These are phyloP conservation scores for Dasyurus viverrinus DNA, from an alignment of 2,113 vertebrate species.

Conservation along the genomic window DNA sequence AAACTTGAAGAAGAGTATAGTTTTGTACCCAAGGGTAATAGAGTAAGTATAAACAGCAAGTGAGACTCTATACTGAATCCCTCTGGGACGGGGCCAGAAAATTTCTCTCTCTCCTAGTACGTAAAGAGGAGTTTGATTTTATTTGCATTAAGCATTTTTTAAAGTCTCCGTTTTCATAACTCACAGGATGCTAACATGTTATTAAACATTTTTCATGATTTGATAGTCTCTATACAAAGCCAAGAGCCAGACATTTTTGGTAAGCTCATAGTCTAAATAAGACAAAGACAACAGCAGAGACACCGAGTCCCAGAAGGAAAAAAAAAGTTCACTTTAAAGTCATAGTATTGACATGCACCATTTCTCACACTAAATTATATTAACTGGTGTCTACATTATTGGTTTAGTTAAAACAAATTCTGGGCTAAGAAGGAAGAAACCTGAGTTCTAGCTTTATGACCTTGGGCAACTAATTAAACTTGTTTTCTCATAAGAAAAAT, in stretches of 20 bases:
- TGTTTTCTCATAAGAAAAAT: background rate
- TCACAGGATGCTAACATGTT: conserved; percentile 64
- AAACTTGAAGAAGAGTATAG: background rate
- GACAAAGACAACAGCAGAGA: conserved; percentile 49
- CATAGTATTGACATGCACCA: background rate
- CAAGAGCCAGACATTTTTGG: conserved; percentile 59
- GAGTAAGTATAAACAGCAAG: background rate
- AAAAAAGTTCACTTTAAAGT: conserved; percentile 42
- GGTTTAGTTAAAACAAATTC: background rate
- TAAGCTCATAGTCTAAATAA: conserved; percentile 59
- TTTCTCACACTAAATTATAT: background rate
- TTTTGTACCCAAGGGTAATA: background rate
- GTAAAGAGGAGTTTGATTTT: conserved; percentile 6
- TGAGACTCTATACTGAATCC: background rate
- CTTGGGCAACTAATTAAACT: background rate
- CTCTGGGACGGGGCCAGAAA: conserved; percentile 49
- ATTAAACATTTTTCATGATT: conserved; percentile 61
- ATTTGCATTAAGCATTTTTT: conserved; percentile 54
- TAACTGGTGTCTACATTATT: background rate
- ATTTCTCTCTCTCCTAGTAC: conserved; percentile 24
- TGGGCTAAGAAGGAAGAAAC: background rate
- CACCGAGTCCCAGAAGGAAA: background rate
- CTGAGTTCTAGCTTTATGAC: background rate
- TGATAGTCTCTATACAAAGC: conserved; percentile 61
- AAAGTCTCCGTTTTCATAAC: conserved; percentile 70